phyloP scores from a whole-genome alignment of 2,113 vertebrate genomes.

The Austrofundulus limnaeus region DNA sequence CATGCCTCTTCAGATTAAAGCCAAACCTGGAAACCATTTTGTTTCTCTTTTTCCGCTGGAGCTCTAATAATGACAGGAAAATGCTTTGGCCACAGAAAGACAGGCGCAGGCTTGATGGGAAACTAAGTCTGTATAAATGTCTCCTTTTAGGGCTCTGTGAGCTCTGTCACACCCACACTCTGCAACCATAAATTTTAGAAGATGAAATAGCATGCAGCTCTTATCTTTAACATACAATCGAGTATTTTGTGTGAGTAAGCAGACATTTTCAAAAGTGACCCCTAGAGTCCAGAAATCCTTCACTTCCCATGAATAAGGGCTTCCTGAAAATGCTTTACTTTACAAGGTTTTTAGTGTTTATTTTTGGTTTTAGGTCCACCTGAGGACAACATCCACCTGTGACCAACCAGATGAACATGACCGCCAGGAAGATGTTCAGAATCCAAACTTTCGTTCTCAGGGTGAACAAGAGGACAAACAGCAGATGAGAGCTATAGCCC shows the following conservation, averaged over 20 bases:
- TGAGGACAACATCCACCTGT: too few relatives aligned
- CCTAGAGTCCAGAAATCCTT: constrained; percentile 21
- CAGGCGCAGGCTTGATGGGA: constrained; percentile 61
- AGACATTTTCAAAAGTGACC: constrained; percentile 33
- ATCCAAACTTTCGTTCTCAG: constrained; percentile 18
- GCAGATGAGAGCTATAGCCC: too few relatives aligned
- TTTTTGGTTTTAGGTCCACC: neutral
- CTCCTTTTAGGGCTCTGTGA: constrained; percentile 69
- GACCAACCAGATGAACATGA: too few relatives aligned
- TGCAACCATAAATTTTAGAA: constrained; percentile 54
- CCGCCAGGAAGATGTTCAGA: too few relatives aligned
- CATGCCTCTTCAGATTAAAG: constrained; percentile 57
- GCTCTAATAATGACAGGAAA: constrained; percentile 69
- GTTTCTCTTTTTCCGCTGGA: constrained; percentile 53
- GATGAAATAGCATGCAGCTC: constrained; percentile 50
- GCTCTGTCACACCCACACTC: constrained; percentile 51
- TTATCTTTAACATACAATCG: constrained; percentile 65
- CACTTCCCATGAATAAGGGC: constrained; percentile 23
- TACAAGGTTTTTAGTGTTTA: too few relatives aligned
- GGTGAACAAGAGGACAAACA: neutral
- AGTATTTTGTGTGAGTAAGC: constrained; percentile 18
- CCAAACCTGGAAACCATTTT: constrained; percentile 75
- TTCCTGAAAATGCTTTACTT: neutral
- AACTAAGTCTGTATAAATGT: constrained; percentile 57
- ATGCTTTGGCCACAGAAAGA: constrained; percentile 50